Base-by-base conservation (phyloP, 2,888 invertebrate species). In the Pyrgus malvae region DNA sequence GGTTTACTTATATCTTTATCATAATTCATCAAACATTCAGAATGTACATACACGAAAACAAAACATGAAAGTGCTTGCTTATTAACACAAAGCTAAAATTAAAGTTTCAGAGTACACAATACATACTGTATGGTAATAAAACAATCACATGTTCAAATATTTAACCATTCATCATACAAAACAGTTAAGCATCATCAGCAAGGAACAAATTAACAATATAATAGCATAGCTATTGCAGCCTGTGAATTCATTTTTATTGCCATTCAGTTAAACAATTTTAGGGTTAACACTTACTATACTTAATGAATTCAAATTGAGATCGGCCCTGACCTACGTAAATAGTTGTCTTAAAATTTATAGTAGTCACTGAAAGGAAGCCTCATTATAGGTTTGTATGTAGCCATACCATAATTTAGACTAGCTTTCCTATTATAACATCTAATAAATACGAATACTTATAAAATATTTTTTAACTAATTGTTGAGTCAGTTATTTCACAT, bases 361-460 rank as follows among this genome's bases (percentile, higher is more conserved):
- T n/a, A n/a, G n/a, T n/a, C n/a, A 35, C 3, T 35, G 16, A 37
- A 37, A 33, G 23, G 37, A 45, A 53, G 51, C 37, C 38, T 53
- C 21, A 7, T 25, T n/a, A n/a, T n/a, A n/a, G n/a, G n/a, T n/a
- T n/a, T n/a, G n/a, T 37, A 33, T 16, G 19, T 53, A 38, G 53
- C 38, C 77, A 75, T 73, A 60, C 64, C 65, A 58, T 67, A 68
- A 65, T 69, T 69, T 60, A 61, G 81, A 83, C 82, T 82, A 83
- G 82, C 72, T 72, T 69, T 63, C 62, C 67, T 76, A 70, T 51
- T 68, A 70, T 76, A 78, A 72, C 66, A 66, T 27, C 63, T 76
- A 74, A 74, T 74, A 75, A 72, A 76, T 75, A 74, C 62, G 61
- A 71, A 68, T 76, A 73, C 31, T 12, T 48, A 48, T 33, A 41